Conservation (phyloP, 2,797 vertebrate species). For the Cryptoblepharus egeriae region DNA sequence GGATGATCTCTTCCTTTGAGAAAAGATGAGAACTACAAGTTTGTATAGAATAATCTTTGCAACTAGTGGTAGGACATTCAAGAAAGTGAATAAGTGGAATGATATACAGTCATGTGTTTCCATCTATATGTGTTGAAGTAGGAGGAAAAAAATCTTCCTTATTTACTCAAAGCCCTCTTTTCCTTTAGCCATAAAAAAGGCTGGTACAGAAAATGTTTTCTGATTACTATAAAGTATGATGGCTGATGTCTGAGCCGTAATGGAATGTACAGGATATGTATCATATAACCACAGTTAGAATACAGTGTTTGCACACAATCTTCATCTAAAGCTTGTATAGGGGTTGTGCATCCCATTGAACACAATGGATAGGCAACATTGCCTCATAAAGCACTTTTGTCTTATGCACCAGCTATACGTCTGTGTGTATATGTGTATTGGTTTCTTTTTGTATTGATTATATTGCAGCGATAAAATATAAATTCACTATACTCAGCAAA, state of each 20-base stretch:
- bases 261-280: slow-evolving; percentile 42
- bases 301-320: slow-evolving; percentile 37
- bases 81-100: slow-evolving; percentile 32
- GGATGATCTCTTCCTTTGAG: slow-evolving; percentile 27
- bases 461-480: slow-evolving; percentile 69
- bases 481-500: slow-evolving; percentile 64
- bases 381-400: slow-evolving; percentile 32
- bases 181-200: slow-evolving; percentile 50
- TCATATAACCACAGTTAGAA: slow-evolving; percentile 43
- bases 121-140: slow-evolving; percentile 30
- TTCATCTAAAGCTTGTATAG: slow-evolving; percentile 27
- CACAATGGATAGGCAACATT: slow-evolving; percentile 23
- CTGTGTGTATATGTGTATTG: slow-evolving; percentile 26
- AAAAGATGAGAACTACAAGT: slow-evolving; percentile 43
- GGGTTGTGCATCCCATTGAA: slow-evolving; percentile 32
- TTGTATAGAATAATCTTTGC: slow-evolving; percentile 31
- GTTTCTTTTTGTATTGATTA: slow-evolving; percentile 71
- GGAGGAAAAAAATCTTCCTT: background rate
- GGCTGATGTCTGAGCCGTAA: slow-evolving; percentile 47
- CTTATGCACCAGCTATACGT: background rate
- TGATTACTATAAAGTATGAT: slow-evolving; percentile 44
- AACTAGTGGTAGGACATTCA: slow-evolving; percentile 16
- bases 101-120: slow-evolving; percentile 26
- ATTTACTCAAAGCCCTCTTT: slow-evolving; percentile 37
- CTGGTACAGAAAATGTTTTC: slow-evolving; percentile 51